These are phyloP conservation scores for Apteryx owenii DNA, from an alignment of 2,113 vertebrate genomes.

Conservation along the genomic window DNA sequence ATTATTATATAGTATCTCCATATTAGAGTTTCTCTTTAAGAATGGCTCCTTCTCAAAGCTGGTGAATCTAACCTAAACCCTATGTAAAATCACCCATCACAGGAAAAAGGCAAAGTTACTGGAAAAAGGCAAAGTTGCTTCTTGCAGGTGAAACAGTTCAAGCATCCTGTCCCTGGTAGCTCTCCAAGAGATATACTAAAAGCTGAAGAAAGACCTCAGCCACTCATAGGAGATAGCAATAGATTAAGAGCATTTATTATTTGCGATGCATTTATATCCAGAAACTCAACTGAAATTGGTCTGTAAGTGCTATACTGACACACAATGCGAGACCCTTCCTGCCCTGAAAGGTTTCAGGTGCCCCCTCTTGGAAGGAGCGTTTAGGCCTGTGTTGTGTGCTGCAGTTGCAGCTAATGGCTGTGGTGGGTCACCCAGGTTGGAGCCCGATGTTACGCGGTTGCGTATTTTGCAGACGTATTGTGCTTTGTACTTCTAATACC, in stretches of 20 bases:
- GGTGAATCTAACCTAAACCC: not conserved
- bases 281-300: not conserved
- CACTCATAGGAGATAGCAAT: not conserved
- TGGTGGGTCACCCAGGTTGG: no score
- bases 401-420: fast-evolving
- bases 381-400: not conserved
- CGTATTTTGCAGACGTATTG: not conserved
- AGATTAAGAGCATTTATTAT: not conserved
- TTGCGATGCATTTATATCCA: not conserved
- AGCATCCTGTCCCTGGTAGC: not conserved
- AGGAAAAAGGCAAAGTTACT: not conserved
- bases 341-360: not conserved
- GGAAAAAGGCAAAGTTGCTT: not conserved
- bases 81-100: not conserved
- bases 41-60: not conserved
- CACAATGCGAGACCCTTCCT: not conserved
- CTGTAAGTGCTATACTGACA: not conserved
- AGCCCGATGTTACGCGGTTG: not conserved
- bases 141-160: not conserved
- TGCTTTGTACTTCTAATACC: not conserved
- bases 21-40: not conserved
- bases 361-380: not conserved
- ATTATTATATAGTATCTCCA: not conserved
- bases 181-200: not conserved
- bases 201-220: not conserved